phyloP scores from a whole-genome alignment of 1,140 invertebrate genomes.

The Euglossa dilemma region DNA sequence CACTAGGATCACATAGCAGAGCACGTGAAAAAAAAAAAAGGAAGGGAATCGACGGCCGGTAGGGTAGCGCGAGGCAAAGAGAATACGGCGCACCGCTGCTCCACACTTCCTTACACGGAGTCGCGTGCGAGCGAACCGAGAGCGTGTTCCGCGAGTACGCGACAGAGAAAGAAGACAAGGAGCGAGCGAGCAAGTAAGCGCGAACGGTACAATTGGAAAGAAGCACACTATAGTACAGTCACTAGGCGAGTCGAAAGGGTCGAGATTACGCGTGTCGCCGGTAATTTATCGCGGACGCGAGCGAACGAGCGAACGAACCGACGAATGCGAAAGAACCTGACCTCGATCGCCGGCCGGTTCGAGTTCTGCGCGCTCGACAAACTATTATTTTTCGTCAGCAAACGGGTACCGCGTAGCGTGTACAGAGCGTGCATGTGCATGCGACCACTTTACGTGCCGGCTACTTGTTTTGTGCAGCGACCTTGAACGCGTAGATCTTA shows the following conservation, averaged over 20 bases:
- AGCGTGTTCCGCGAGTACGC: slow-evolving; percentile 2
- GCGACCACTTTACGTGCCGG: slow-evolving; percentile 54
- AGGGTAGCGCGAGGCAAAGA: neutral
- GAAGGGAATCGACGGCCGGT: neutral
- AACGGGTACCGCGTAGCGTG: slow-evolving; percentile 19
- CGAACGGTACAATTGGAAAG: slow-evolving; percentile 41
- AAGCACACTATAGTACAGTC: slow-evolving; percentile 39
- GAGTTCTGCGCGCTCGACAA: neutral
- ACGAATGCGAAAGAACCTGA: slow-evolving; percentile 41
- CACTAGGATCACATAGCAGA: slow-evolving; percentile 54
- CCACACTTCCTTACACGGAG: slow-evolving; percentile 37
- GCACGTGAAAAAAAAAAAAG: slow-evolving; percentile 47
- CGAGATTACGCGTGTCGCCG: slow-evolving; percentile 50
- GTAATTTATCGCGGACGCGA: slow-evolving; percentile 45
- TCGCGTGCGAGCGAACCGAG: slow-evolving; percentile 50
- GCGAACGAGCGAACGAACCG: slow-evolving; percentile 4
- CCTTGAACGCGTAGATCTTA: slow-evolving; percentile 49
- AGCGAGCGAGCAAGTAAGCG: neutral
- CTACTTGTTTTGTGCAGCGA: slow-evolving; percentile 40
- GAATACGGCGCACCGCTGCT: slow-evolving; percentile 42
- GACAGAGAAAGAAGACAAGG: neutral
- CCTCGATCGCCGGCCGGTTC: slow-evolving; percentile 34
- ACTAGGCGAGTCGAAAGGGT: slow-evolving; percentile 49
- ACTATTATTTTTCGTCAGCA: slow-evolving; percentile 49
- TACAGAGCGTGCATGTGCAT: slow-evolving; percentile 20